Conservation (phyloP, 2,113 vertebrate species). For the Synchiropus splendidus region DNA sequence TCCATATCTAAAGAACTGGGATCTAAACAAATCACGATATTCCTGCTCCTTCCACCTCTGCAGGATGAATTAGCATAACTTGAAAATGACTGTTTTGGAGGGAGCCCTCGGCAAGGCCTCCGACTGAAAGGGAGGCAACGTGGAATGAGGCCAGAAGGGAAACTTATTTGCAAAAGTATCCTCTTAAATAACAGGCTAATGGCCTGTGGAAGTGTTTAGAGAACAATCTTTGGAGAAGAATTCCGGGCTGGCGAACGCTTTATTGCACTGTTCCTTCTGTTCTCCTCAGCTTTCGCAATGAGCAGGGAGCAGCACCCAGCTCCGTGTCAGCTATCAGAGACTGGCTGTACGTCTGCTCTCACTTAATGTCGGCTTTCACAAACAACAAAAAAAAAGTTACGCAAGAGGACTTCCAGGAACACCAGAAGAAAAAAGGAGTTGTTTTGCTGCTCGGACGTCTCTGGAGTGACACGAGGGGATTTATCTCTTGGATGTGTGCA, state of each 20-base stretch:
- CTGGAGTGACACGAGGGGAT: constrained; percentile 25
- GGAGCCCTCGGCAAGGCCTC: no score
- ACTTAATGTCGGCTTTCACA: constrained; percentile 27
- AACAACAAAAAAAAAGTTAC: constrained; percentile 42
- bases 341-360: constrained; percentile 29
- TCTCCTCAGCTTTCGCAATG: constrained; percentile 33
- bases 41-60: no score
- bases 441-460: constrained; percentile 27
- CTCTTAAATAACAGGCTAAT: no score
- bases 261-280: constrained; percentile 4
- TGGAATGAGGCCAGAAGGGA: no score
- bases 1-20: no score
- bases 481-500: constrained; percentile 6
- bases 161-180: no score
- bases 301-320: constrained; percentile 21
- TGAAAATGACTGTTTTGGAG: no score
- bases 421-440: constrained; percentile 32
- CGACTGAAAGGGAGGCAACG: no score
- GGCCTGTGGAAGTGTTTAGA: no score
- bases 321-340: constrained; percentile 32
- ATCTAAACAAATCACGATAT: no score
- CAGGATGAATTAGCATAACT: no score
- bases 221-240: no score
- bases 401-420: constrained; percentile 57
- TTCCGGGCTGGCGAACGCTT: neutral